These are phyloP conservation scores for Trachymyrmex cornetzi DNA, from an alignment of 1,140 invertebrate genomes.

Conservation along the genomic window DNA sequence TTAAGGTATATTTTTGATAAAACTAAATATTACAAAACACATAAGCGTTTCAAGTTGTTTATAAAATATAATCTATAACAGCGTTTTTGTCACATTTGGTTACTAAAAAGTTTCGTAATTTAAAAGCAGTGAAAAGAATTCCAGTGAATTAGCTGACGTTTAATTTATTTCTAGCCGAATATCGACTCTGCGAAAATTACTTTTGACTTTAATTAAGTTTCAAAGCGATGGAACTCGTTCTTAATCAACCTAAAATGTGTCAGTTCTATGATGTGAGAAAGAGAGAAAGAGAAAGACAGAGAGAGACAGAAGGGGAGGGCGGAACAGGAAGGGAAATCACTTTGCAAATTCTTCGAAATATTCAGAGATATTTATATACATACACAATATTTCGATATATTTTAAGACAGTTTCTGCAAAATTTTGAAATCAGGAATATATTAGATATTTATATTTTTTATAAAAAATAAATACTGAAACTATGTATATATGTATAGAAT, in stretches of 20 bases:
- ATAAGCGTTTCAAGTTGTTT: not conserved
- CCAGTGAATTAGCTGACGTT: constrained; percentile 51
- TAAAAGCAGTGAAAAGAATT: constrained; percentile 53
- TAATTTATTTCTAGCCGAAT: constrained; percentile 60
- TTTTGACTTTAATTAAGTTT: constrained; percentile 63
- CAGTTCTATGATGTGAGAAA: not conserved
- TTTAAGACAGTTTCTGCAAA: too few species aligned
- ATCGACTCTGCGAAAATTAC: constrained; percentile 56
- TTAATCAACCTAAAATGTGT: constrained; percentile 14
- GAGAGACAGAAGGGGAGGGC: not conserved
- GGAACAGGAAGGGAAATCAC: not conserved
- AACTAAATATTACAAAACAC: not conserved
- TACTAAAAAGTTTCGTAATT: constrained; percentile 48
- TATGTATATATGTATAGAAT: too few species aligned
- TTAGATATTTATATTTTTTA: too few species aligned
- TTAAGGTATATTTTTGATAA: not conserved
- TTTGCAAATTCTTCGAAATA: constrained; percentile 14
- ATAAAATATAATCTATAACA: constrained; percentile 9
- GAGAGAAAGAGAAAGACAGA: not conserved
- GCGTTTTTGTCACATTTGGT: constrained; percentile 28
- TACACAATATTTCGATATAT: not conserved
- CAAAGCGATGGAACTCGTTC: constrained; percentile 50
- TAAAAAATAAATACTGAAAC: too few species aligned
- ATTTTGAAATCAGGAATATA: too few species aligned
- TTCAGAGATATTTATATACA: not conserved